phyloP scores from a whole-genome alignment of 2,888 invertebrate species.

The Chrysomela aeneicollis region DNA sequence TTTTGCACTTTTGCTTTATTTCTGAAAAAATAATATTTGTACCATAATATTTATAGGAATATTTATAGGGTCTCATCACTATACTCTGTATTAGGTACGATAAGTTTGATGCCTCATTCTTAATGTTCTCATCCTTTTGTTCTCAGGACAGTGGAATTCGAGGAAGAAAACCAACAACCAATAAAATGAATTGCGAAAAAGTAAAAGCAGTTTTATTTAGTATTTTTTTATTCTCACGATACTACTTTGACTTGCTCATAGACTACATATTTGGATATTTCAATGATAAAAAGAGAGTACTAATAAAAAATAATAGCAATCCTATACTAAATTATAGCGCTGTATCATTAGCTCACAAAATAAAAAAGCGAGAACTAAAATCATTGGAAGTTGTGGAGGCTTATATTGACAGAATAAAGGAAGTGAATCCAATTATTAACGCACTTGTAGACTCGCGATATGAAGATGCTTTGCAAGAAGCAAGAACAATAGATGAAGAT shows the following conservation, averaged over 20 bases:
- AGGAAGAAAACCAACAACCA: not conserved
- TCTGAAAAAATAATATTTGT: no score
- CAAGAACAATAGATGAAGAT: conserved; percentile 74
- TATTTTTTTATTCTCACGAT: conserved; percentile 57
- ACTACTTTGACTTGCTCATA: conserved; percentile 62
- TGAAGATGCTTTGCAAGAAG: conserved; percentile 79
- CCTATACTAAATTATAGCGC: conserved; percentile 70
- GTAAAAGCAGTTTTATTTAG: conserved; percentile 26
- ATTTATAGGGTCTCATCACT: no score
- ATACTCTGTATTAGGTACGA: no score
- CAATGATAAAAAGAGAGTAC: conserved; percentile 55
- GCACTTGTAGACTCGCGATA: conserved; percentile 85
- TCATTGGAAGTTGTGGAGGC: conserved; percentile 75
- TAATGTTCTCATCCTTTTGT: not conserved
- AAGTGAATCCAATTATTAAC: conserved; percentile 78
- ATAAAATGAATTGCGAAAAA: conserved; percentile 17
- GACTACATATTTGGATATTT: conserved; percentile 60
- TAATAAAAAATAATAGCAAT: conserved; percentile 57
- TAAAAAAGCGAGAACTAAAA: conserved; percentile 69
- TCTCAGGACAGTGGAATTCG: not conserved
- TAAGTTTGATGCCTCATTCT: not conserved
- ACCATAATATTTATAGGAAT: no score
- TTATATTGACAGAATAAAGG: conserved; percentile 80
- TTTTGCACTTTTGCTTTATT: no score
- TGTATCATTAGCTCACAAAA: conserved; percentile 71